A percentile compares a stretch with the other conserved stretches of the same genome.
phyloP scores from a whole-genome alignment of 2,888 invertebrate genomes.

The Chorisops tibialis region DNA sequence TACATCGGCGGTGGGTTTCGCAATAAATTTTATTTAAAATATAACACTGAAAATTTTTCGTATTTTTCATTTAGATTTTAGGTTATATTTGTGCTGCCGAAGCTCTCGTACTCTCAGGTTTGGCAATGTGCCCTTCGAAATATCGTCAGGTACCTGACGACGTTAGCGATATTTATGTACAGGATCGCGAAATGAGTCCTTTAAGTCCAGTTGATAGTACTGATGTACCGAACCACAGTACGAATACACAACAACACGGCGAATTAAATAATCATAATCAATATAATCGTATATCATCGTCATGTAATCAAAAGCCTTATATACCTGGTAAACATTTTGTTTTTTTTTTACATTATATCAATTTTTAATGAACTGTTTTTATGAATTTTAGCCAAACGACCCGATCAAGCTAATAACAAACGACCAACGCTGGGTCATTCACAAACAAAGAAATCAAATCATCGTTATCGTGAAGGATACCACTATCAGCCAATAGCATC shows the following conservation, averaged over 20 bases:
- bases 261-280: slow-evolving; percentile 50
- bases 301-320: slow-evolving; percentile 54
- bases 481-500: slow-evolving; percentile 55
- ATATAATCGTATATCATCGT: slow-evolving; percentile 48
- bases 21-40: neutral
- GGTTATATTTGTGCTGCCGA: slow-evolving; percentile 62
- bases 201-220: slow-evolving; percentile 53
- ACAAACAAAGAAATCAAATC: slow-evolving; percentile 52
- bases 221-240: slow-evolving; percentile 47
- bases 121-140: slow-evolving; percentile 58
- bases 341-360: too few relatives aligned
- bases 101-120: slow-evolving; percentile 58
- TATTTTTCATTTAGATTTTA: slow-evolving; percentile 56
- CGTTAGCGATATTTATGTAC: slow-evolving; percentile 58
- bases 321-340: slow-evolving; percentile 53
- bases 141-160: slow-evolving; percentile 64
- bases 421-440: slow-evolving; percentile 53
- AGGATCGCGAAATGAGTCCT: slow-evolving; percentile 55
- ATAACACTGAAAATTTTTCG: too few relatives aligned
- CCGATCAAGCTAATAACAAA: slow-evolving; percentile 53
- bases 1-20: slow-evolving; percentile 60
- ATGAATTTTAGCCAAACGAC: slow-evolving; percentile 51
- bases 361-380: neutral
- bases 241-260: slow-evolving; percentile 39
- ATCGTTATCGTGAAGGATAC: slow-evolving; percentile 53